phyloP scores from a whole-genome alignment of 92 coral and sea anemone genomes.

The Palythoa grandis region DNA sequence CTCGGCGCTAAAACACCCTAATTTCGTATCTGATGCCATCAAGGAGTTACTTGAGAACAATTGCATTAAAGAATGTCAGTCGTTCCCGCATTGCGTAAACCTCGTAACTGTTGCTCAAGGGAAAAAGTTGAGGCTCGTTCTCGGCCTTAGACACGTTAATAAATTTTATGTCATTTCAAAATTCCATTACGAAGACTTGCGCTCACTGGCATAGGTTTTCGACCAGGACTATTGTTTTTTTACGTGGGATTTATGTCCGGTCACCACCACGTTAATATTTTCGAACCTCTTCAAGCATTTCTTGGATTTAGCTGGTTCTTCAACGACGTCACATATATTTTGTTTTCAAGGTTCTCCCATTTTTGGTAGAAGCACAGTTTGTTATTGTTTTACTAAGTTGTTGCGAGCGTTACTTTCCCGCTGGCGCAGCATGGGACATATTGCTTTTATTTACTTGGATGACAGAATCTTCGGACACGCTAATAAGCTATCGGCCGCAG shows the following conservation, averaged over 20 bases:
- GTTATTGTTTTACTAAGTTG: slow-evolving; percentile 45
- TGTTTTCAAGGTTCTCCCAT: slow-evolving; percentile 47
- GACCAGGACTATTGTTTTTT: slow-evolving; percentile 36
- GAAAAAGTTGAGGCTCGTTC: slow-evolving; percentile 26
- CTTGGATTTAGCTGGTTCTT: slow-evolving; percentile 53
- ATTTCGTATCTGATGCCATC: slow-evolving; percentile 38
- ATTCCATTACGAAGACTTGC: no score
- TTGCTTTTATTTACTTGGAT: slow-evolving; percentile 50
- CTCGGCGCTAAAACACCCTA: slow-evolving; percentile 27
- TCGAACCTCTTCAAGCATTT: slow-evolving; percentile 46
- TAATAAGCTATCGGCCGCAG: slow-evolving; percentile 37
- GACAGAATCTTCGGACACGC: slow-evolving; percentile 49
- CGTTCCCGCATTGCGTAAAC: slow-evolving; percentile 35
- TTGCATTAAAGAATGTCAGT: slow-evolving; percentile 27
- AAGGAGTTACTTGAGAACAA: slow-evolving; percentile 3
- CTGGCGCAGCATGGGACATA: slow-evolving; percentile 53
- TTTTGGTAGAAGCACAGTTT: no score
- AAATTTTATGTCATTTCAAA: neutral
- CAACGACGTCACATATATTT: slow-evolving; percentile 30
- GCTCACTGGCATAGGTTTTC: no score
- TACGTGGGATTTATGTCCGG: slow-evolving; percentile 47
- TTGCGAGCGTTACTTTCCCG: slow-evolving; percentile 39
- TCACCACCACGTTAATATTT: slow-evolving; percentile 55
- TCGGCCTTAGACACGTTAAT: neutral
- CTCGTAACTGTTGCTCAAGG: slow-evolving; percentile 60